Evolutionary conservation across 2,888 invertebrate genomes (phyloP).

Genomic region (Heliconius hortense): DNA sequence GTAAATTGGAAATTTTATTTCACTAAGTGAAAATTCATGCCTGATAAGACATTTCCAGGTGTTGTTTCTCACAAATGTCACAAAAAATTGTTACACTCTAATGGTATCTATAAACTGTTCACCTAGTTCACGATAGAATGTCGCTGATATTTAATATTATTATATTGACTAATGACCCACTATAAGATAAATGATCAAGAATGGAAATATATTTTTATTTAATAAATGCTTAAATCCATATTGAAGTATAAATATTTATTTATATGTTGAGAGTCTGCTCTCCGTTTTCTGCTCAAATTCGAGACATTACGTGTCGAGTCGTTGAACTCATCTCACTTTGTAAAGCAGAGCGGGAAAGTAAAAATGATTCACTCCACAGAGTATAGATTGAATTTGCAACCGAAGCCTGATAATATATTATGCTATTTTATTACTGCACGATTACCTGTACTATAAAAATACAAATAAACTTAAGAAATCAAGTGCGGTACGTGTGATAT

Average conservation of each 20-base stretch:
- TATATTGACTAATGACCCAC: not conserved
- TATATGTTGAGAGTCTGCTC: too few relatives aligned
- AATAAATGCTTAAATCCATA: not conserved
- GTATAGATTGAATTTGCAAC: not conserved
- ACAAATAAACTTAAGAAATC: not conserved
- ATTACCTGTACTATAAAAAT: not conserved
- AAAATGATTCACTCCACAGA: not conserved
- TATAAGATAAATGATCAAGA: not conserved
- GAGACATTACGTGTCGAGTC: not conserved
- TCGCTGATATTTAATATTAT: not conserved
- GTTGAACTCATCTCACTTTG: too few relatives aligned
- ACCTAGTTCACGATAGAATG: not conserved
- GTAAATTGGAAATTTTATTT: constrained; percentile 17
- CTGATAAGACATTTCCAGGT: constrained; percentile 14
- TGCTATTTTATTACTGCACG: not conserved
- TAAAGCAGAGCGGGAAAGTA: not conserved
- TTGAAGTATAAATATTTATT: too few relatives aligned
- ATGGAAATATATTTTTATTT: not conserved
- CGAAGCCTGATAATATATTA: not conserved
- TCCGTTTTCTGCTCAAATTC: not conserved
- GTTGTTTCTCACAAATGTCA: constrained; percentile 15
- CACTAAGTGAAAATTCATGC: not conserved
- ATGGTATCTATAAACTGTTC: not conserved
- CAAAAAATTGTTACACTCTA: not conserved
- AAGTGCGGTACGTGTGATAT: not conserved